phyloP scores from a whole-genome alignment of 2,888 invertebrate species.

The Acanthosoma haemorrhoidale region DNA sequence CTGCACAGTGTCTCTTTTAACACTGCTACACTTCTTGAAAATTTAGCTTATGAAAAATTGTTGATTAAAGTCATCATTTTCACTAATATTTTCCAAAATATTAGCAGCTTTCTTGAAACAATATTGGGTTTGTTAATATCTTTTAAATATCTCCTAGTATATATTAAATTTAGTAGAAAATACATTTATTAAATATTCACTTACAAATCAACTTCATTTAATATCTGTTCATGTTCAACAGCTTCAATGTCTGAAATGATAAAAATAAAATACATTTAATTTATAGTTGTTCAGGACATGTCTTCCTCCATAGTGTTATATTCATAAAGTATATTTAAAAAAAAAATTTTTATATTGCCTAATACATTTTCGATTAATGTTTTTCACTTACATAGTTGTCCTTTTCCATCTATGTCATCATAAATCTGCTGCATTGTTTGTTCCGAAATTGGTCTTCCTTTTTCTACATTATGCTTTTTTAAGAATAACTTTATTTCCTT shows the following conservation, averaged over 20 bases:
- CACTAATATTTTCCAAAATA: too few relatives aligned
- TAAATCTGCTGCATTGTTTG: slow-evolving; percentile 6
- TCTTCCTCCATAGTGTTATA: too few relatives aligned
- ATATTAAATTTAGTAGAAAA: too few relatives aligned
- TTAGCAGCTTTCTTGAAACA: too few relatives aligned
- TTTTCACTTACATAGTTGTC: neutral
- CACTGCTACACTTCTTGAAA: too few relatives aligned
- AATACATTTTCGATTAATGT: neutral
- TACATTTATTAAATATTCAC: neutral
- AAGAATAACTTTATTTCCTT: slow-evolving; percentile 10
- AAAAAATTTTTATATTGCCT: neutral
- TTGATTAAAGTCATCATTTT: too few relatives aligned
- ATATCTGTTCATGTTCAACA: slow-evolving; percentile 18
- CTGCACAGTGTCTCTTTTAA: too few relatives aligned
- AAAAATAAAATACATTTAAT: neutral
- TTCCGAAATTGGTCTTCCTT: neutral
- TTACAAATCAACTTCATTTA: slow-evolving; percentile 11
- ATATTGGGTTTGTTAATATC: too few relatives aligned
- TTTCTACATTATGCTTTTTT: slow-evolving; percentile 4
- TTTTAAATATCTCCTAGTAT: too few relatives aligned
- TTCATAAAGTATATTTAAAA: neutral
- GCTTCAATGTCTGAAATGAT: slow-evolving; percentile 9
- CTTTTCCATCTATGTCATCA: slow-evolving; percentile 17
- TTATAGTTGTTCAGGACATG: neutral
- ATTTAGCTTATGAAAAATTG: too few relatives aligned